These are phyloP conservation scores for Canis aureus DNA, from an alignment of 2,113 vertebrate genomes.

Conservation along the genomic window DNA sequence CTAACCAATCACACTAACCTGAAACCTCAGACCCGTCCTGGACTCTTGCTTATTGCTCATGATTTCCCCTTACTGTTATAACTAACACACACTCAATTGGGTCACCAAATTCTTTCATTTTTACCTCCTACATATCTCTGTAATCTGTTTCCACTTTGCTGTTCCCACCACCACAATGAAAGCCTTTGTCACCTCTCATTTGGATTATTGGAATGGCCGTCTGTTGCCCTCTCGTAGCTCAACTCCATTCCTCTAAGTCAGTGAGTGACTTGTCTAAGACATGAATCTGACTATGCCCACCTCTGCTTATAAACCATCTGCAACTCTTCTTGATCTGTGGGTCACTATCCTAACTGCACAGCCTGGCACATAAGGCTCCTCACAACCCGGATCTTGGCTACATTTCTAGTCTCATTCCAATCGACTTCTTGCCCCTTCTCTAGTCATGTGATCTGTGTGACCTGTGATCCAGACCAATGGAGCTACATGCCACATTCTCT, in stretches of 20 bases:
- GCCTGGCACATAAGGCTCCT: not conserved
- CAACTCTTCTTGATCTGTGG: not conserved
- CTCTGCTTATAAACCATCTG: not conserved
- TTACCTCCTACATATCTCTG: not conserved
- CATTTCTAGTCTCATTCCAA: not conserved
- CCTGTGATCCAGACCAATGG: not conserved
- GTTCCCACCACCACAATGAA: not conserved
- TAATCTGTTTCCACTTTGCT: not conserved
- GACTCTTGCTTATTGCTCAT: not conserved
- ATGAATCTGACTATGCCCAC: fast-evolving
- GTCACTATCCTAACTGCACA: not conserved
- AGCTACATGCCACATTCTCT: not conserved
- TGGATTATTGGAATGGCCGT: not conserved
- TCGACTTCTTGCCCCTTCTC: not conserved
- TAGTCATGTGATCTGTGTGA: not conserved
- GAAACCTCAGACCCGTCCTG: not conserved
- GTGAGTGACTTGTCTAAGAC: not conserved
- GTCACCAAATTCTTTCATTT: not conserved
- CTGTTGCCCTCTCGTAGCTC: not conserved
- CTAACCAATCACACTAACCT: not conserved
- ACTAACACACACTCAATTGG: not conserved
- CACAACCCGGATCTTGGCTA: not conserved
- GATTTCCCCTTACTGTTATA: not conserved
- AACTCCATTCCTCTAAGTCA: not conserved
- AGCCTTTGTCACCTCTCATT: not conserved